These are phyloP conservation scores for Larimichthys crocea DNA, from an alignment of 2,113 vertebrate species.

Conservation along the genomic window DNA sequence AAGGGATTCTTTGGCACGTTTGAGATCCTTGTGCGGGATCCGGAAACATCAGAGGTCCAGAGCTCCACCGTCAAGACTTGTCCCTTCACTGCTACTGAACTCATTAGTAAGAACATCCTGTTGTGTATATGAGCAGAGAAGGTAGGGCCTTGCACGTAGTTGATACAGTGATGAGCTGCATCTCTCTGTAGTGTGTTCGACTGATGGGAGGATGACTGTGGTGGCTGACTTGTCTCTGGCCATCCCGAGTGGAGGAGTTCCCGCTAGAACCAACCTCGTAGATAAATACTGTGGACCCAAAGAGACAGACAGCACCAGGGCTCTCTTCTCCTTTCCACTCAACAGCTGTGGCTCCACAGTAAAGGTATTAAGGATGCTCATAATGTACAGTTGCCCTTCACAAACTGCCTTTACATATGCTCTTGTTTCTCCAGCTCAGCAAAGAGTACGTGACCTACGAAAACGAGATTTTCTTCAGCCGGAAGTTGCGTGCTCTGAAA, in stretches of 20 bases:
- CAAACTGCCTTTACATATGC: slow-evolving; percentile 44
- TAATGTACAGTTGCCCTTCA: too few species aligned
- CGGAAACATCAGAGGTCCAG: too few species aligned
- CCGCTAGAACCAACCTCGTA: slow-evolving; percentile 54
- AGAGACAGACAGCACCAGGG: slow-evolving; percentile 59
- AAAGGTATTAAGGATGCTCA: slow-evolving; percentile 53
- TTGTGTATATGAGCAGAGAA: too few species aligned
- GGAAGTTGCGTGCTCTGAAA: background rate
- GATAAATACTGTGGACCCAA: slow-evolving; percentile 73
- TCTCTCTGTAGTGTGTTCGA: too few species aligned
- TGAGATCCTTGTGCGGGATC: too few species aligned
- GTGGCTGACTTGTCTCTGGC: slow-evolving; percentile 63
- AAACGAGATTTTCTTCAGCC: slow-evolving; percentile 63
- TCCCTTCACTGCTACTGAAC: too few species aligned
- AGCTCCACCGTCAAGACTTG: too few species aligned
- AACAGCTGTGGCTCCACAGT: slow-evolving; percentile 77
- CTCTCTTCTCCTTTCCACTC: slow-evolving; percentile 76
- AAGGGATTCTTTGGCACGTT: slow-evolving; percentile 39
- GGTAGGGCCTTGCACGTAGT: too few species aligned
- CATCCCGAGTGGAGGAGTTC: slow-evolving; percentile 32
- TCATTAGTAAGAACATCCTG: too few species aligned
- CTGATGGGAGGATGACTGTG: slow-evolving; percentile 76
- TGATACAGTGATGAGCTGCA: too few species aligned
- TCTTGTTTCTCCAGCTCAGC: slow-evolving; percentile 56
- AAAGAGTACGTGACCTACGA: slow-evolving; percentile 70